These are phyloP conservation scores for Drosophila suboccidentalis DNA, from an alignment of 2,888 invertebrate genomes.

Conservation along the genomic window DNA sequence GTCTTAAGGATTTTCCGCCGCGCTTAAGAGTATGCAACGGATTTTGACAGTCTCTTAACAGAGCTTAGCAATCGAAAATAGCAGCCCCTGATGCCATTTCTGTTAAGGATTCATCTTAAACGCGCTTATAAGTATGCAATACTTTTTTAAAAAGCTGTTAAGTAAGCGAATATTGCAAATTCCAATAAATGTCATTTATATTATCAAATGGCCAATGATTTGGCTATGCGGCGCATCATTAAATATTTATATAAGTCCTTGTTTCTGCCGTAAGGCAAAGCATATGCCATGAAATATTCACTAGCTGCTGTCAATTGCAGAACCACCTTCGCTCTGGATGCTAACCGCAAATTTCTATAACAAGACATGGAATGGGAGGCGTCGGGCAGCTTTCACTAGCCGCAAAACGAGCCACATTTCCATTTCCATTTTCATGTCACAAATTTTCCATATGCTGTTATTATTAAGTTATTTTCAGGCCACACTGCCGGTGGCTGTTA, in stretches of 20 bases:
- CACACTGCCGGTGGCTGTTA: constrained; percentile 57
- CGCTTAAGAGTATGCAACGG: constrained; percentile 52
- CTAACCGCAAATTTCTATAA: constrained; percentile 50
- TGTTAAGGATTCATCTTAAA: not conserved
- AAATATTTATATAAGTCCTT: constrained; percentile 32
- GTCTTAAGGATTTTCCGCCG: constrained; percentile 26
- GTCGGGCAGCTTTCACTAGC: constrained; percentile 12
- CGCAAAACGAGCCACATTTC: constrained; percentile 27
- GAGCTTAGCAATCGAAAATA: not conserved
- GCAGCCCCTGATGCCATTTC: not conserved
- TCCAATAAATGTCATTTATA: not conserved
- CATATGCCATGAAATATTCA: constrained; percentile 51
- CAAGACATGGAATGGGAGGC: constrained; percentile 3
- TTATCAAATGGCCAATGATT: constrained; percentile 6
- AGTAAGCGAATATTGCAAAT: not conserved
- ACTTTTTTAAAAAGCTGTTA: not conserved
- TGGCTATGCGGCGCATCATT: constrained; percentile 2
- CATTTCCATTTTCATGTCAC: constrained; percentile 51
- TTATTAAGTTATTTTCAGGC: constrained; percentile 72
- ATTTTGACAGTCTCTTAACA: too few relatives aligned
- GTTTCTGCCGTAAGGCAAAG: constrained; percentile 13
- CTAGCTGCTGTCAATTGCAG: constrained; percentile 50
- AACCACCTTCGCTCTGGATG: constrained; percentile 1
- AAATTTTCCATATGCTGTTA: constrained; percentile 75
- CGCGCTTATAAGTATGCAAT: not conserved